Conservation (phyloP, 2,113 vertebrate genomes). For the Centrocercus urophasianus region DNA sequence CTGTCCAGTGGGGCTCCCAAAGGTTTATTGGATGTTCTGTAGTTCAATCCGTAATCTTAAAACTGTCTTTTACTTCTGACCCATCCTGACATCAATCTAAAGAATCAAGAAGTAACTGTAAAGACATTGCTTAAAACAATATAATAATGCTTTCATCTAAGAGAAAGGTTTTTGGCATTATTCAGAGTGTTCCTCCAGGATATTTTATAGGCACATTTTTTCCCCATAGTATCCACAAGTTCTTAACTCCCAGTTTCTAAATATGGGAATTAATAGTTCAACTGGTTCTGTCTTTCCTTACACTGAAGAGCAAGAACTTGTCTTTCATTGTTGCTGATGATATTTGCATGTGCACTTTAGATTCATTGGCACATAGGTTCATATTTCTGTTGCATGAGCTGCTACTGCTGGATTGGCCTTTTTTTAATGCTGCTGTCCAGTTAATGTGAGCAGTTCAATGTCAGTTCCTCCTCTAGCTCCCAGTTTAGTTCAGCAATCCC, state of each 20-base stretch:
- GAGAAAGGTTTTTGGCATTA: background rate
- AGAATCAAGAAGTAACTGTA: background rate
- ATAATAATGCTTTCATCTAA: background rate
- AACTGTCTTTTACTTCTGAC: background rate
- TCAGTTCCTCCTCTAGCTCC: background rate
- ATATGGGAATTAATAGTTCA: background rate
- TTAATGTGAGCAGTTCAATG: background rate
- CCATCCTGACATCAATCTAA: background rate
- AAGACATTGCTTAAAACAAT: background rate
- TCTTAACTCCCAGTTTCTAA: background rate
- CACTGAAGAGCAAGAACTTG: background rate
- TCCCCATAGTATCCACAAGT: background rate
- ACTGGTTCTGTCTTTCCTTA: background rate
- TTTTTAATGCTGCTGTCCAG: background rate
- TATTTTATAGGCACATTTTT: background rate
- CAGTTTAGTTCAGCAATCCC: background rate
- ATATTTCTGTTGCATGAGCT: background rate
- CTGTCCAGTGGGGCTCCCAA: background rate
- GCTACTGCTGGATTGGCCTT: background rate
- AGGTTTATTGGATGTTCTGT: background rate
- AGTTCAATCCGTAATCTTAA: background rate
- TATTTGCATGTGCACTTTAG: background rate
- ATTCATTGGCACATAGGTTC: accelerated
- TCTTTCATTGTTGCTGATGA: accelerated
- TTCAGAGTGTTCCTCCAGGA: background rate